Evolutionary conservation across 2,888 invertebrate species (phyloP).

Genomic region (Incurvaria masculella): DNA sequence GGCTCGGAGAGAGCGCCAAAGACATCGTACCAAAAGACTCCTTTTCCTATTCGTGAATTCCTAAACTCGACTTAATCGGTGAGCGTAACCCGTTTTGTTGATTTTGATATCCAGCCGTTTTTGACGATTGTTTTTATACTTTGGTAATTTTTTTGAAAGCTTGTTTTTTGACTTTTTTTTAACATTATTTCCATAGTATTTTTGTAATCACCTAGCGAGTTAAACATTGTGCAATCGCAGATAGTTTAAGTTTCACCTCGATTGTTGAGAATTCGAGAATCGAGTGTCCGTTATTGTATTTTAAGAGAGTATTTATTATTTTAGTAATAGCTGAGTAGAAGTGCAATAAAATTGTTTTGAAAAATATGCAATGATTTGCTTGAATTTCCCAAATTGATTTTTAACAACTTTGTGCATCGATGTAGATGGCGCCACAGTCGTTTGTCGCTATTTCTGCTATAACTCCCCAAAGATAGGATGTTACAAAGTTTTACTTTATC

Average conservation of each 20-base stretch:
- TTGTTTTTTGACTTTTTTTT: slow-evolving; percentile 17
- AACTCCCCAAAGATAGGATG: too few relatives aligned
- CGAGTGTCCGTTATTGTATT: background rate
- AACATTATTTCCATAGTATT: background rate
- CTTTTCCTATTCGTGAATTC: slow-evolving; percentile 24
- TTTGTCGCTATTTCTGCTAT: too few relatives aligned
- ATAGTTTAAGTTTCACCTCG: background rate
- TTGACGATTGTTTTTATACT: slow-evolving; percentile 29
- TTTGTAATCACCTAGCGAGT: background rate
- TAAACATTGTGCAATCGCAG: background rate
- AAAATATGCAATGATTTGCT: too few relatives aligned
- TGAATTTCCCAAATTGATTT: too few relatives aligned
- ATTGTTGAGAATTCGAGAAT: background rate
- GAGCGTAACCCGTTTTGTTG: slow-evolving; percentile 35
- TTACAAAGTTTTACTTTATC: too few relatives aligned
- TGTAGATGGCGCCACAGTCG: too few relatives aligned
- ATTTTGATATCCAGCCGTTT: slow-evolving; percentile 38
- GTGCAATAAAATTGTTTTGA: too few relatives aligned
- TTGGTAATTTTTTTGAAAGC: slow-evolving; percentile 38
- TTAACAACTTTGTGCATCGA: too few relatives aligned
- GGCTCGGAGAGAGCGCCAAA: background rate
- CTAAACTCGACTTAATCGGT: slow-evolving; percentile 34
- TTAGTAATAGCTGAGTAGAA: too few relatives aligned
- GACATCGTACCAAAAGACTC: background rate
- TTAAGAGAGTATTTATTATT: background rate